Evolutionary conservation across 2,797 vertebrate species (phyloP).

Genomic region (Hypotaenidia philippensis): DNA sequence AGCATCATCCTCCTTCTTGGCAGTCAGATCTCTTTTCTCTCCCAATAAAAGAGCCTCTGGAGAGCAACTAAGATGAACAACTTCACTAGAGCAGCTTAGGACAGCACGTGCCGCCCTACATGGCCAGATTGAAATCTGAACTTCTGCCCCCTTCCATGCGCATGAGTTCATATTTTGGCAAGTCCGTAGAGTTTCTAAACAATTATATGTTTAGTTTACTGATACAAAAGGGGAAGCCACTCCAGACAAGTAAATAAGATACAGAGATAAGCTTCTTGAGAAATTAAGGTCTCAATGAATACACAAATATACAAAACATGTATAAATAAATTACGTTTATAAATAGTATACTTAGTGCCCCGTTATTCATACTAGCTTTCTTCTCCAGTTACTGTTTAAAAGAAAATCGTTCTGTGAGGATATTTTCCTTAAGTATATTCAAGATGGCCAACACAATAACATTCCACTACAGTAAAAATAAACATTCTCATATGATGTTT

Average conservation of each 20-base stretch:
- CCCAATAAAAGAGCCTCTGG: slow-evolving; percentile 61
- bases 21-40: slow-evolving; percentile 59
- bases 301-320: slow-evolving; percentile 59
- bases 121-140: slow-evolving; percentile 62
- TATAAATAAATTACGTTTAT: slow-evolving; percentile 58
- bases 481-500: neutral
- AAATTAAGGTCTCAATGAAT: slow-evolving; percentile 45
- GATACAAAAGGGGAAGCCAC: slow-evolving; percentile 40
- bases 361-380: neutral
- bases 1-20: slow-evolving; percentile 33
- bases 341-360: slow-evolving; percentile 28
- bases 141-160: slow-evolving; percentile 33
- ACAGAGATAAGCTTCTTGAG: slow-evolving; percentile 50
- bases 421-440: neutral
- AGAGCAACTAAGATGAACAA: slow-evolving; percentile 52
- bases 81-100: slow-evolving; percentile 44
- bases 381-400: neutral
- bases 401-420: neutral
- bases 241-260: slow-evolving; percentile 49
- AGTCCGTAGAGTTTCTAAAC: slow-evolving; percentile 45
- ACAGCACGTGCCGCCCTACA: slow-evolving; percentile 41
- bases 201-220: slow-evolving; percentile 65
- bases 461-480: neutral
- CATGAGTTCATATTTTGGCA: slow-evolving; percentile 70
- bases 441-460: neutral